phyloP scores from a whole-genome alignment of 2,888 invertebrate genomes.

The Tinea semifulvella region DNA sequence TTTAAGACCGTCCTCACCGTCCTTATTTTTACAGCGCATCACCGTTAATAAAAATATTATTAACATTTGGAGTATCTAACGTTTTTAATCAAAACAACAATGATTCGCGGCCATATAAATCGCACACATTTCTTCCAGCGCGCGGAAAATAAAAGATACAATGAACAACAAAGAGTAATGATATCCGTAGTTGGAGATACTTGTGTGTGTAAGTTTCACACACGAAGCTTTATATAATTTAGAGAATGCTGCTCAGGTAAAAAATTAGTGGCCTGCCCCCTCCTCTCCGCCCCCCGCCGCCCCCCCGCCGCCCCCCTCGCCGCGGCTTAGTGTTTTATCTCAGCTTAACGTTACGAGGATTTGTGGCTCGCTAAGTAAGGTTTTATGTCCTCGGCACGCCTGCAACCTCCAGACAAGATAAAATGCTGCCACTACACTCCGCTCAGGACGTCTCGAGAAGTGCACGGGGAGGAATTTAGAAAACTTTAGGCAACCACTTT shows the following conservation, averaged over 20 bases:
- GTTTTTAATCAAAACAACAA: too few species aligned
- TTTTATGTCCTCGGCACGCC: conserved; percentile 59
- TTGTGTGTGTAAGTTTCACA: conserved; percentile 24
- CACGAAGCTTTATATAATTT: conserved; percentile 27
- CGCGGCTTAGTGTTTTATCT: conserved; percentile 63
- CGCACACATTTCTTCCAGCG: too few species aligned
- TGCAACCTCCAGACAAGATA: conserved; percentile 54
- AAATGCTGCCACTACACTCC: conserved; percentile 18
- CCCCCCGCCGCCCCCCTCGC: conserved; percentile 51
- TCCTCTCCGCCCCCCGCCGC: too few species aligned
- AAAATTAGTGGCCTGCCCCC: conserved; percentile 55
- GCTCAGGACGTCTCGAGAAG: background rate
- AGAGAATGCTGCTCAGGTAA: conserved; percentile 42
- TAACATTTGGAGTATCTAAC: too few species aligned
- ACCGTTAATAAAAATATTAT: too few species aligned
- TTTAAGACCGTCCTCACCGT: too few species aligned
- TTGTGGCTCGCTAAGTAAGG: conserved; percentile 65
- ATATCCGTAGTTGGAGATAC: conserved; percentile 1
- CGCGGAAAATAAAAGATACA: too few species aligned
- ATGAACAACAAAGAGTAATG: conserved; percentile 8
- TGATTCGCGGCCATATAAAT: too few species aligned
- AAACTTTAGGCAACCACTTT: too few species aligned
- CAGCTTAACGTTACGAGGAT: conserved; percentile 65
- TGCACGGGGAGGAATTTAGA: too few species aligned
- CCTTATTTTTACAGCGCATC: too few species aligned